Conservation (phyloP, 2,888 invertebrate genomes). For the Masnerella sp. region DNA sequence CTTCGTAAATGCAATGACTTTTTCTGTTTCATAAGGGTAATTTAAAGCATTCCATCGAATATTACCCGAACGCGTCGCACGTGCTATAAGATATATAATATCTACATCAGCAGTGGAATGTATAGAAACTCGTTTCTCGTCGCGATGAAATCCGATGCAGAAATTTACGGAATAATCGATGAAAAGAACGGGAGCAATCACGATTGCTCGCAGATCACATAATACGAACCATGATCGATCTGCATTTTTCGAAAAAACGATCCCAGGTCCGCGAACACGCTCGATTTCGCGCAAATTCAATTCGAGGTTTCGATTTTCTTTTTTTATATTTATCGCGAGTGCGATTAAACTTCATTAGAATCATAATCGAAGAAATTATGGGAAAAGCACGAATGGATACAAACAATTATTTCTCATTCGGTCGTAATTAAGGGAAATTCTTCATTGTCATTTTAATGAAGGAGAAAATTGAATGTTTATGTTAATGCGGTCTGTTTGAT, state of each 20-base stretch:
- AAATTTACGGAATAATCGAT: constrained; percentile 37
- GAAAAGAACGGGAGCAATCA: constrained; percentile 42
- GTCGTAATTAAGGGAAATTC: constrained; percentile 25
- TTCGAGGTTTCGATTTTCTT: constrained; percentile 9
- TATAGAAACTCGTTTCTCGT: constrained; percentile 44
- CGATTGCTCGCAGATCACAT: constrained; percentile 25
- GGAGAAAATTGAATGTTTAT: constrained; percentile 30
- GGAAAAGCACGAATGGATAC: constrained; percentile 11
- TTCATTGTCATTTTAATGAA: constrained; percentile 39
- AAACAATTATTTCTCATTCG: constrained; percentile 13
- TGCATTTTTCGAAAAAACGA: constrained; percentile 18
- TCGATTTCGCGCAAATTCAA: constrained; percentile 10
- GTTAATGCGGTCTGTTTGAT: not conserved
- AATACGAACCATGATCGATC: constrained; percentile 21
- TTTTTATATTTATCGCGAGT: constrained; percentile 15
- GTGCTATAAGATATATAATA: constrained; percentile 31
- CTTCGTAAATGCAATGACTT: not conserved
- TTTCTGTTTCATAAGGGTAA: constrained; percentile 31
- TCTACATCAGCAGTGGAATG: constrained; percentile 30
- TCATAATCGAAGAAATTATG: constrained; percentile 47
- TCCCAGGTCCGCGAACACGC: not conserved
- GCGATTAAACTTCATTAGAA: constrained; percentile 34
- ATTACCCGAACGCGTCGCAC: constrained; percentile 40
- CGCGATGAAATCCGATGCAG: constrained; percentile 40
- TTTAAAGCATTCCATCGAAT: constrained; percentile 35